Conservation (phyloP, 2,113 vertebrate species). For the Notarius lentiginosus region DNA sequence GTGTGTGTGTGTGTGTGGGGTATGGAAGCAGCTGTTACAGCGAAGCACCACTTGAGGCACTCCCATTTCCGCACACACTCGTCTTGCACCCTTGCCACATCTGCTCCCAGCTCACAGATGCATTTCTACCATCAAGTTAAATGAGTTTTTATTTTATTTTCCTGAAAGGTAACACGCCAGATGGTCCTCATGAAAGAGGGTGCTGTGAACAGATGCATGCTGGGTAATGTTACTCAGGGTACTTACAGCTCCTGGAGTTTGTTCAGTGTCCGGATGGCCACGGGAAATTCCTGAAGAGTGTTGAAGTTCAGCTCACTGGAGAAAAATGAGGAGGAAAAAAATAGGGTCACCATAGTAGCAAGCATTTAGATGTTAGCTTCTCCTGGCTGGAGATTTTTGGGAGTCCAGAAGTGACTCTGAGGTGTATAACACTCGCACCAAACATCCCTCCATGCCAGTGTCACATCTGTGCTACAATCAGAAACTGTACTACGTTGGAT, state of each 20-base stretch:
- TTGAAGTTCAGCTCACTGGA: constrained; percentile 93
- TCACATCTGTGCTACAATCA: background rate
- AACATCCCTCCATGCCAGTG: background rate
- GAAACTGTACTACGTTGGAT: background rate
- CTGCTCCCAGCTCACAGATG: constrained; percentile 61
- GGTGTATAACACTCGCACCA: background rate
- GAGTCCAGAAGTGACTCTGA: background rate
- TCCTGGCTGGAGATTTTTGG: background rate
- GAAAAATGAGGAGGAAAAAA: background rate
- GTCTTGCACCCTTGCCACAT: constrained; percentile 59
- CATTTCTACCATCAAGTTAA: constrained; percentile 71
- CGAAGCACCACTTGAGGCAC: constrained; percentile 62
- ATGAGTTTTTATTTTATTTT: constrained; percentile 60
- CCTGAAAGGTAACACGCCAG: constrained; percentile 68
- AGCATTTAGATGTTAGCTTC: background rate
- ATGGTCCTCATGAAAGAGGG: constrained; percentile 38
- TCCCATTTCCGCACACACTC: constrained; percentile 36
- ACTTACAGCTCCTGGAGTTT: constrained; percentile 96
- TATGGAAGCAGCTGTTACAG: constrained; percentile 67
- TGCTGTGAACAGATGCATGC: constrained; percentile 46
- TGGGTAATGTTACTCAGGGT: constrained; percentile 30
- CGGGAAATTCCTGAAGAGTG: constrained; percentile 86
- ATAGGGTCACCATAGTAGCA: constrained; percentile 8
- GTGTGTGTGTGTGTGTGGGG: constrained; percentile 17
- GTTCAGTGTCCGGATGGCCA: constrained; percentile 86